A percentile compares a stretch with the other conserved stretches of the same genome.
phyloP scores from a whole-genome alignment of 2,113 vertebrate species.

The Pardalotus punctatus region DNA sequence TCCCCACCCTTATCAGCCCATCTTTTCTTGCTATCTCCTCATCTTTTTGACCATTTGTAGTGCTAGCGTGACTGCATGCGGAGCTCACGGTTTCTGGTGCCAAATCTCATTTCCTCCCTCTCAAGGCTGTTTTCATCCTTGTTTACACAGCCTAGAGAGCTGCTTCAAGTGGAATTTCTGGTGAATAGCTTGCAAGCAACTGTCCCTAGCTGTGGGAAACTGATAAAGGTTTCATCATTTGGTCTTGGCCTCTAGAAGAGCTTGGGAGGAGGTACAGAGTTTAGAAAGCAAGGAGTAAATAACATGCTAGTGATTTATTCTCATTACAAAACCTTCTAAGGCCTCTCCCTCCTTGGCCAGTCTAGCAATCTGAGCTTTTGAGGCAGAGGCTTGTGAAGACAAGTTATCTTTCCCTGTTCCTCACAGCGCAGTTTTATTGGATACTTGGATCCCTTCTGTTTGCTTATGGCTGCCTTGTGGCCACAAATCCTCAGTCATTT shows the following conservation, averaged over 20 bases:
- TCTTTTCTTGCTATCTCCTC: neutral
- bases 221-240: neutral
- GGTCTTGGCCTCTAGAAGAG: neutral
- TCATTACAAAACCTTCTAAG: neutral
- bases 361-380: neutral
- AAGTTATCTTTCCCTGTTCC: neutral
- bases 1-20: neutral
- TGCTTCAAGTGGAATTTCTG: slow-evolving; percentile 9
- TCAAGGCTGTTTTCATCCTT: slow-evolving; percentile 33
- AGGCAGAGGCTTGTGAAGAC: neutral
- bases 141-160: slow-evolving; percentile 15
- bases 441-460: neutral
- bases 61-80: neutral
- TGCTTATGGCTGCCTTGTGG: neutral
- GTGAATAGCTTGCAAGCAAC: neutral
- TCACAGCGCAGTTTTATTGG: neutral
- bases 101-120: slow-evolving; percentile 10
- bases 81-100: neutral
- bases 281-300: neutral
- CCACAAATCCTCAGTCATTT: neutral
- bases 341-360: neutral
- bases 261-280: neutral
- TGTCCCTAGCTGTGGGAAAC: neutral
- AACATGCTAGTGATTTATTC: neutral
- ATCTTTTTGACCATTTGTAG: neutral